Evolutionary conservation across 2,113 vertebrate genomes (phyloP).

Genomic region (Etheostoma cragini): DNA sequence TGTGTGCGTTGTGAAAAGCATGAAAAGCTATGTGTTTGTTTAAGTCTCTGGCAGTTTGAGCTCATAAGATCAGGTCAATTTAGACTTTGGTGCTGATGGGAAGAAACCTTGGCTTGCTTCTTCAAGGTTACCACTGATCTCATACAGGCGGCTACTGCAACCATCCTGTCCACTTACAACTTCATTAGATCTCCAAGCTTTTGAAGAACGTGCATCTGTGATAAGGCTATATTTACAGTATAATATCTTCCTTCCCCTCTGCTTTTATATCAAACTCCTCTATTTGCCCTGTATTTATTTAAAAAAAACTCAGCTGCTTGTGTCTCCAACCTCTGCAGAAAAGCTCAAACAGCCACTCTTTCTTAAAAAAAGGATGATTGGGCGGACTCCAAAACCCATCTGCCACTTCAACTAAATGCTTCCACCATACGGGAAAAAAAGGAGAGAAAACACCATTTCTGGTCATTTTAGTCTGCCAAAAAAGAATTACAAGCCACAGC

Average conservation of each 20-base stretch:
- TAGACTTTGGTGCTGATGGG: slow-evolving; percentile 61
- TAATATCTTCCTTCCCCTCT: slow-evolving; percentile 2
- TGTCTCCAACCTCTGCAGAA: not conserved
- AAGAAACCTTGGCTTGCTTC: slow-evolving; percentile 44
- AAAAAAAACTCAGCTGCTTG: not conserved
- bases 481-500: not conserved
- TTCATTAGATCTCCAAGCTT: slow-evolving; percentile 38
- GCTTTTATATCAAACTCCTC: slow-evolving; percentile 23
- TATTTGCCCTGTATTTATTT: not conserved
- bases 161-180: slow-evolving; percentile 52
- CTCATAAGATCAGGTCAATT: slow-evolving; percentile 59
- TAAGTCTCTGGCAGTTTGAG: slow-evolving; percentile 50
- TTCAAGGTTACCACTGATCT: slow-evolving; percentile 67
- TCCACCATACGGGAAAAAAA: not conserved
- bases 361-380: not conserved
- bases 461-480: not conserved
- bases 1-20: slow-evolving; percentile 21
- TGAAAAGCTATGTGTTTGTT: slow-evolving; percentile 15
- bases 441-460: not conserved
- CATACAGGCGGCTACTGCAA: slow-evolving; percentile 25
- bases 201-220: slow-evolving; percentile 38
- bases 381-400: not conserved
- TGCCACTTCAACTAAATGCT: not conserved
- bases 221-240: slow-evolving; percentile 21
- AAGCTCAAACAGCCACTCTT: slow-evolving; percentile 6